Evolutionary conservation across 2,797 vertebrate genomes (phyloP), one percentile per base, ranked within the genome.

Genomic region (Synaphobranchus kaupii): DNA sequence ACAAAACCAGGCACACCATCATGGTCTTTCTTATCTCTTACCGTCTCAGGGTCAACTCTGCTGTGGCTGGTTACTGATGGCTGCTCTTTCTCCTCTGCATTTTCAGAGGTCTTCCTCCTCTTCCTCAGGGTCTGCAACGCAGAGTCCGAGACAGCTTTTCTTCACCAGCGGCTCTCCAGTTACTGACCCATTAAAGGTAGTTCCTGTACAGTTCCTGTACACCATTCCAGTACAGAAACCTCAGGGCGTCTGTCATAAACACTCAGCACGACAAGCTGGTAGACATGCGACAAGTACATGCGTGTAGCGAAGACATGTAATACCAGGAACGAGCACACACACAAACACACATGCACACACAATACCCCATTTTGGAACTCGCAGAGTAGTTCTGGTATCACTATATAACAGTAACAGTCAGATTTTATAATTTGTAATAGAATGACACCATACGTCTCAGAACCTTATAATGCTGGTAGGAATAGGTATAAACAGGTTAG

Each of bases 21-120:
- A 73, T 1, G 34, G 71, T 39, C 71, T 39, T 73, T 8, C n/a
- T 68, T 13, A 68, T 60, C 52, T 34, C 88, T 84, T 83, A 92
- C 91, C 85, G 85, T 90, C 82, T 91, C 88, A 56, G 88, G 88
- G 10, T 92, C 80, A 0, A 92, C 91, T 91, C 90, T 90, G 80
- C 73, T 89, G 91, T 90, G 89, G 86, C 88, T 90, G 81, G 84
- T 88, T 66, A 90, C 89, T 60, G 60, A 89, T 0, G 87, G 87
- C 5, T 6, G 83, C 80, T 89, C 90, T n/a, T 90, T 89, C 87
- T 87, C 86, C 76, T 88, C 73, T 50, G 39, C 86, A 17, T 68
- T 73, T 39, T 89, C 88, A 56, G 76, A 22, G 4, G 47, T 25
- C 73, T 89, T 91, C 88, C 88, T 89, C 78, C 91, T 89, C 83